Base-by-base conservation (phyloP, 2,797 vertebrate genomes). In the Antrozous pallidus region DNA sequence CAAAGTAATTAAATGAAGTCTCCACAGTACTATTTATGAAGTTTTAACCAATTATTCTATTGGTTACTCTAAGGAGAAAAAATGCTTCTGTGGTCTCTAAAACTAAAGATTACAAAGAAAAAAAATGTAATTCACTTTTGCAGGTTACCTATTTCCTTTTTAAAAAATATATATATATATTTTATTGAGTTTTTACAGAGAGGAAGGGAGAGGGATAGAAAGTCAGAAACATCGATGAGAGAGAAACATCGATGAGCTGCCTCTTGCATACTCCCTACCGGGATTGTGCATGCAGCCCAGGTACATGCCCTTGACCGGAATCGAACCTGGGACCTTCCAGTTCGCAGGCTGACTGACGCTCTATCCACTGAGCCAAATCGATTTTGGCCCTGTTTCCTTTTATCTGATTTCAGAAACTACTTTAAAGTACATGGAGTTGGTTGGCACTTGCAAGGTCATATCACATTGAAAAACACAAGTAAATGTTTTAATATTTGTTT, bases 31-130 rank as follows among this genome's bases (percentile, higher is more conserved):
- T 45, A 20, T 90, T 80, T 93, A 14, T 74, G 77, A 90, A 47
- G n/a, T 78, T 73, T 89, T 90, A 93, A 93, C 80, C 78, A 63
- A 74, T 81, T 94, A 74, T 70, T 83, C 56, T 51, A 31, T 94
- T 81, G 91, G 9, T 87, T 89, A 83, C 47, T 93, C 54, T 54
- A 28, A 80, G 28, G 16, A 24, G 28, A 3, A 3, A n/a, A 14
- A 3, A 78, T 5, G 24, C 22, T 38, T 71, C 58, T 67, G 69
- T 71, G 28, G 26, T 75, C 56, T 82, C 49, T 94, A 69, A 82
- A 85, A 91, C 18, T 17, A 88, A 42, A 22, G 20, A 65, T 83
- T 75, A 79, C 7, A 38, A 42, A 3, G 61, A 31, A 63, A 63
- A 63, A 79, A 71, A 70, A 12, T 5, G 2, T 17, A 18, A 22